phyloP scores from a whole-genome alignment of 2,888 invertebrate genomes.

The Dysmachus trigonus region DNA sequence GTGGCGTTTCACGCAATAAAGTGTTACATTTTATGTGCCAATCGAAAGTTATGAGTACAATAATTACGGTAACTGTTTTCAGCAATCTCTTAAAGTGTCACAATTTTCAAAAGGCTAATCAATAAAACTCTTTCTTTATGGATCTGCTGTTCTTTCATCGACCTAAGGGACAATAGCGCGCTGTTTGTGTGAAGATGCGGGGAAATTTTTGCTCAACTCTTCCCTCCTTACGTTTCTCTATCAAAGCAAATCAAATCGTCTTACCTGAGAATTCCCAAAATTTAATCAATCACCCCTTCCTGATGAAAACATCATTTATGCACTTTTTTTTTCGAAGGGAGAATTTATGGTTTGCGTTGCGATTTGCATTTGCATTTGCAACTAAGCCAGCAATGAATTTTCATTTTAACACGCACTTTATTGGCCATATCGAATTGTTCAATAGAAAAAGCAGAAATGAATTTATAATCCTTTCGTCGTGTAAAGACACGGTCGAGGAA shows the following conservation, averaged over 20 bases:
- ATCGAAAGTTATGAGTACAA: constrained; percentile 45
- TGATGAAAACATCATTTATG: constrained; percentile 36
- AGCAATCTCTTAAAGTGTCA: not conserved
- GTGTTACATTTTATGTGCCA: constrained; percentile 48
- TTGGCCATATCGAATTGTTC: constrained; percentile 45
- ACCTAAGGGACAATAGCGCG: not conserved
- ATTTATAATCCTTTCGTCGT: not conserved
- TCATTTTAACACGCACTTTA: constrained; percentile 40
- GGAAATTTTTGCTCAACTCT: not conserved
- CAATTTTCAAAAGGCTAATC: constrained; percentile 31
- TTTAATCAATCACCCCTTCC: constrained; percentile 2
- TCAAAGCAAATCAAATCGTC: not conserved
- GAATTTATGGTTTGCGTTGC: not conserved
- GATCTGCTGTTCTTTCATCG: not conserved
- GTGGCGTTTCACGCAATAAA: constrained; percentile 33
- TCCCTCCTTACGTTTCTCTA: not conserved
- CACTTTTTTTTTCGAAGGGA: not conserved
- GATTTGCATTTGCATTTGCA: constrained; percentile 33
- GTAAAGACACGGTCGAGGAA: not conserved
- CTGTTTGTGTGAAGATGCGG: constrained; percentile 13
- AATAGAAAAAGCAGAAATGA: not conserved
- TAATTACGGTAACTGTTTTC: constrained; percentile 24
- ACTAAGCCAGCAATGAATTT: constrained; percentile 12
- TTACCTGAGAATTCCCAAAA: not conserved
- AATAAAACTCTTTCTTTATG: constrained; percentile 32